Evolutionary conservation across 2,888 invertebrate species (phyloP).

Genomic region (Aquatica leii): DNA sequence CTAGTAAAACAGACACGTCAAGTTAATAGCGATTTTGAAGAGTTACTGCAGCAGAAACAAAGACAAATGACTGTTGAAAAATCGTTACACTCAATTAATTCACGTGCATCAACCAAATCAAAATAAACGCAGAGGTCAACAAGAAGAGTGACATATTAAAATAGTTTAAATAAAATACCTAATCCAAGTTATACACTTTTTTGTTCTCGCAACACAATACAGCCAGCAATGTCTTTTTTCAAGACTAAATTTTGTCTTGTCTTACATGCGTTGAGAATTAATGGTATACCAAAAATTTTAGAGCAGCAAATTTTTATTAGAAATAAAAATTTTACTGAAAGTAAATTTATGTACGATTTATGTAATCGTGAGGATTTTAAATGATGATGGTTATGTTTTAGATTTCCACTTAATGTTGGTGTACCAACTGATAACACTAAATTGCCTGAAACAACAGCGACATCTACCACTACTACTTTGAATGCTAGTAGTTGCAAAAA

Average conservation of each 20-base stretch:
- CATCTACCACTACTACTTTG: not conserved
- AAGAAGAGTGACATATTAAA: not conserved
- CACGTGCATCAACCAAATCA: not conserved
- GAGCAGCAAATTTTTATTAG: not conserved
- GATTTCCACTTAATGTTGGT: not conserved
- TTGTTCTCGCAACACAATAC: not conserved
- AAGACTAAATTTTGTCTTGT: not conserved
- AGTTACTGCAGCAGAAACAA: not conserved
- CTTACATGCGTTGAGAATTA: not conserved
- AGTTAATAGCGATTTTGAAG: not conserved
- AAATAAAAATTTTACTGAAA: not conserved
- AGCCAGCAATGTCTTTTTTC: not conserved
- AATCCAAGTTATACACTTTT: not conserved
- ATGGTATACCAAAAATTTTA: not conserved
- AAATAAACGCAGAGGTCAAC: not conserved
- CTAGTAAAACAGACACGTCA: not conserved
- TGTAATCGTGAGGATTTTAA: not conserved
- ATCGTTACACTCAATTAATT: not conserved
- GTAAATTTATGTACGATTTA: not conserved
- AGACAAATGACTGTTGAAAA: not conserved
- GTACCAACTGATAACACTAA: not conserved
- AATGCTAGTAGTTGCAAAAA: not conserved
- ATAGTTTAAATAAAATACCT: not conserved
- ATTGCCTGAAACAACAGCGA: not conserved
- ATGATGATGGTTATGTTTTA: too few relatives aligned